Percentiles rank a stretch among this genome's conserved stretches.
Evolutionary conservation across 2,797 vertebrate species (phyloP).

Genomic region (Carduelis carduelis): DNA sequence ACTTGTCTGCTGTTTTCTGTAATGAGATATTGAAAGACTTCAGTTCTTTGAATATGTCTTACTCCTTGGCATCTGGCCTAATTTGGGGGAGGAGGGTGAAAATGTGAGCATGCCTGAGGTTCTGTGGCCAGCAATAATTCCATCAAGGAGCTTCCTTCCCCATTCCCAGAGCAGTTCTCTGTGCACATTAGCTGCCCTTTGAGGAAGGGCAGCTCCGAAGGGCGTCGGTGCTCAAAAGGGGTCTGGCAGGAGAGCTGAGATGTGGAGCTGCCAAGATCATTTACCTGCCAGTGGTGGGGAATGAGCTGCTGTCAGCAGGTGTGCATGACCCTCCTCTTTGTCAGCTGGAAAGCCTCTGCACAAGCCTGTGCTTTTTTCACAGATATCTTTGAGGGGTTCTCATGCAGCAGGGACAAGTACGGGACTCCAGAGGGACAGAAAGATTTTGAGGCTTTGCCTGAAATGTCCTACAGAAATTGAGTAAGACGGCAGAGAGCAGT

Average conservation of each 20-base stretch:
- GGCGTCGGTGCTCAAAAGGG: not conserved
- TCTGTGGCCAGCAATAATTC: conserved; percentile 39
- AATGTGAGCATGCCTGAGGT: conserved; percentile 33
- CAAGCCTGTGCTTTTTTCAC: not conserved
- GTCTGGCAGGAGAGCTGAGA: conserved; percentile 29
- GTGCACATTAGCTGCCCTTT: not conserved
- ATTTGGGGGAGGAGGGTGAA: conserved; percentile 14
- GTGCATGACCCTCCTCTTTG: accelerated
- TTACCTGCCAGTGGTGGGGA: not conserved
- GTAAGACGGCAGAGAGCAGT: not conserved
- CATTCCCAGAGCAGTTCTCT: not conserved
- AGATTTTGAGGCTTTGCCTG: not conserved
- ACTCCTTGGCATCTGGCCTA: conserved; percentile 10
- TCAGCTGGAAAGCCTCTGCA: not conserved
- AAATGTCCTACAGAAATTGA: not conserved
- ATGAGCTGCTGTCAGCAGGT: conserved; percentile 22
- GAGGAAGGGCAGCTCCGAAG: conserved; percentile 16
- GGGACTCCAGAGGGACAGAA: not conserved
- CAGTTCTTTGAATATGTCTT: conserved; percentile 51
- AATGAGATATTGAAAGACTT: conserved; percentile 66
- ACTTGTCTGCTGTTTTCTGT: conserved; percentile 57
- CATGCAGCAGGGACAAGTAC: not conserved
- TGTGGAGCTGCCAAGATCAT: conserved; percentile 1
- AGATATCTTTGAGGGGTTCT: not conserved
- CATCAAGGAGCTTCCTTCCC: conserved; percentile 19